Base-by-base conservation (phyloP, 2,797 vertebrate species). In the Acipenser transmontanus region DNA sequence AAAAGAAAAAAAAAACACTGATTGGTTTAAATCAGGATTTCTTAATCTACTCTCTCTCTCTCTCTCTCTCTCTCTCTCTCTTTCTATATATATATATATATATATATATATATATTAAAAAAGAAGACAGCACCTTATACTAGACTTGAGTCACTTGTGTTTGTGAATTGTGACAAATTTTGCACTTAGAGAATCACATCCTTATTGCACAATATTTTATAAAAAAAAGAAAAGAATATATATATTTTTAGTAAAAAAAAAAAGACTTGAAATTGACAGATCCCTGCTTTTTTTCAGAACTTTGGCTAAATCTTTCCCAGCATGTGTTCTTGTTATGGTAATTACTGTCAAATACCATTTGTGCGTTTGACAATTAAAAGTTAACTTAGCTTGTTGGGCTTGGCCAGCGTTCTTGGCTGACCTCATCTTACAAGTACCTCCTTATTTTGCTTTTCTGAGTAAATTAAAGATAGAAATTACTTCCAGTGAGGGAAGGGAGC, bases 161-260 rank as follows among this genome's bases (percentile, higher is more conserved):
- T 63, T 77, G 77, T 78, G 83, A 88, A 85, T 91, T 80, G 87
- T 90, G 93, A 91, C 92, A 17, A 87, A 80, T 89, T 89, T 95
- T 96, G 93, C 94, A 95, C 94, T 94, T 85, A 78, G 69, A 84
- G 84, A 87, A 87, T 85, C 82, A 72, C 90, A 88, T 91, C 93
- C 87, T 17, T 93, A 91, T 75, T 85, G 85, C 88, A 87, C 90
- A 80, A 85, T 91, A 91, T 91, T 91, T 94, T 92, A 91, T 85
- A 83, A 81, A 89, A 87, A 84, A 85, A 74, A 72, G n/a, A 66
- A 73, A 72, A 65, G 65, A 73, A 14, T n/a, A 61, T 11, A 34
- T 34, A 34, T 34, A 34, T 34, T 34, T 34, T 34, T 34, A 34
- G 34, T 34, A 69, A 81, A 76, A 73, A 77, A 82, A 64, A 78